Evolutionary conservation across 92 coral and sea anemone species (phyloP).

Genomic region (Epizoanthus ramosus): DNA sequence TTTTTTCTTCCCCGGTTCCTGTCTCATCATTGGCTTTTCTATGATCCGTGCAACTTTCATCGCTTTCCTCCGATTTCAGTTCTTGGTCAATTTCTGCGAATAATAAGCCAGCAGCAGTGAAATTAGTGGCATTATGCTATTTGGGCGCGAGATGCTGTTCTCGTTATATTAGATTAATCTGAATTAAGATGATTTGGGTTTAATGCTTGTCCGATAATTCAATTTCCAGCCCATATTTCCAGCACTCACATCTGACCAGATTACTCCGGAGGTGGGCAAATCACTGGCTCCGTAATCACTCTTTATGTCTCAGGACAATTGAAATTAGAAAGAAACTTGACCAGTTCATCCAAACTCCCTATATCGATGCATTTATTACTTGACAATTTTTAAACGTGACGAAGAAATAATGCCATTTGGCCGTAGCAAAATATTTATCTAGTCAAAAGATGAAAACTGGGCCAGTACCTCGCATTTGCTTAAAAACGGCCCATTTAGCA

Average conservation of each 20-base stretch:
- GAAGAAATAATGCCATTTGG: not conserved
- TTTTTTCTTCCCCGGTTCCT: constrained; percentile 67
- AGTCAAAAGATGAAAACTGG: not conserved
- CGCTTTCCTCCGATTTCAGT: constrained; percentile 33
- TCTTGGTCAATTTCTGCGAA: constrained; percentile 23
- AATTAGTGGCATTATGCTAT: constrained; percentile 52
- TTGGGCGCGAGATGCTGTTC: constrained; percentile 24
- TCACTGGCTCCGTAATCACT: constrained; percentile 13
- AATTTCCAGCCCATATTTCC: constrained; percentile 46
- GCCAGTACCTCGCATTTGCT: too few relatives aligned
- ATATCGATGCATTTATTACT: not conserved
- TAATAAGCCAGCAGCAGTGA: constrained; percentile 19
- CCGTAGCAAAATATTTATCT: constrained; percentile 47
- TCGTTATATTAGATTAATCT: constrained; percentile 76
- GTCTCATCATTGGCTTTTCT: constrained; percentile 54
- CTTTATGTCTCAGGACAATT: not conserved
- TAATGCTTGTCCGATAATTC: constrained; percentile 72
- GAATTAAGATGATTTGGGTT: constrained; percentile 80
- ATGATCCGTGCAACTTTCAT: constrained; percentile 55
- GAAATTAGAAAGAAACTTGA: not conserved
- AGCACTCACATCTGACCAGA: constrained; percentile 19
- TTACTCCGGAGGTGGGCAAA: constrained; percentile 33
- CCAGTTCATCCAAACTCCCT: not conserved
- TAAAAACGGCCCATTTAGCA: too few relatives aligned
- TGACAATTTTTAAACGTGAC: not conserved